Evolutionary conservation across 2,113 vertebrate genomes (phyloP).

Genomic region (Porphyrio hochstetteri): DNA sequence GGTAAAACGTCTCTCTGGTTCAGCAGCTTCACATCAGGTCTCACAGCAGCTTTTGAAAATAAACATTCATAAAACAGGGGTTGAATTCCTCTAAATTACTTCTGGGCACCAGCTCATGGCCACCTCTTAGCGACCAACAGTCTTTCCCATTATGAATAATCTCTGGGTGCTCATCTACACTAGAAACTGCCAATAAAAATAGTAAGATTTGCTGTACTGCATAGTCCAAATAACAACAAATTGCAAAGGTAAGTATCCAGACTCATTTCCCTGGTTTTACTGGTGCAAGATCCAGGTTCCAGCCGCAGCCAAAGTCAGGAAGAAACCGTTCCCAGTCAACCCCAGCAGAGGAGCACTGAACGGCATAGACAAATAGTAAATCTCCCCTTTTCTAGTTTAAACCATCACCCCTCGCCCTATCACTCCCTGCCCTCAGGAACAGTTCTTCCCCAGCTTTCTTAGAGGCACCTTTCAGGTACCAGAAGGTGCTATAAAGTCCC

Average conservation of each 20-base stretch:
- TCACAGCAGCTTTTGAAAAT: neutral
- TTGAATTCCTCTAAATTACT: neutral
- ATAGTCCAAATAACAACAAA: neutral
- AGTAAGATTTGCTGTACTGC: neutral
- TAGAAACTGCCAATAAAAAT: neutral
- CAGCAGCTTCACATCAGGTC: neutral
- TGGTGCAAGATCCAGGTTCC: neutral
- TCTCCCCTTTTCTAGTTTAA: no score
- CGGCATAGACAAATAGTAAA: neutral
- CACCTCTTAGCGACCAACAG: fast-evolving
- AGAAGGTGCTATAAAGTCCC: no score
- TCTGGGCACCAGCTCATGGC: neutral
- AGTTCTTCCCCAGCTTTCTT: no score
- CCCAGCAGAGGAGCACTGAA: neutral
- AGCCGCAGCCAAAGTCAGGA: neutral
- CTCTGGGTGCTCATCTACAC: neutral
- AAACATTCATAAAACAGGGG: neutral
- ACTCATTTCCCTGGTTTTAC: neutral
- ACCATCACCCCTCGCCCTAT: no score
- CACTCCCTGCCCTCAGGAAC: no score
- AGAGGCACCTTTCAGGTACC: no score
- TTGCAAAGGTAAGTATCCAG: neutral
- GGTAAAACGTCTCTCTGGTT: neutral
- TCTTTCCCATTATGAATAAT: neutral
- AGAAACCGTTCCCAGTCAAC: fast-evolving